Evolutionary conservation across 2,888 invertebrate species (phyloP).

Genomic region (Athripsodes cinereus): DNA sequence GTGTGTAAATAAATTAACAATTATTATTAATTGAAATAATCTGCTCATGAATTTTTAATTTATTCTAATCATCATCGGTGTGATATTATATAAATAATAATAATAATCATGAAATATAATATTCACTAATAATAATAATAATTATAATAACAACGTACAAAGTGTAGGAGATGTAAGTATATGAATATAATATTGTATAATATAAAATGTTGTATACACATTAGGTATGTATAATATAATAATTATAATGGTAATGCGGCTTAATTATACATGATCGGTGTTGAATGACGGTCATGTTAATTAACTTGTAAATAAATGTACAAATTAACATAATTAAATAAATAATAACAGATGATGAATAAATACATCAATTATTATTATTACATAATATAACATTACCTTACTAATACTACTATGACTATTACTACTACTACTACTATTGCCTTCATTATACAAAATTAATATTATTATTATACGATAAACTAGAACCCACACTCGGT

Average conservation of each 20-base stretch:
- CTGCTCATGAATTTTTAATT: not conserved
- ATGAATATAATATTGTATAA: not conserved
- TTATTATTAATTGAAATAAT: not conserved
- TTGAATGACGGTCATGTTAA: not conserved
- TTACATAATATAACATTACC: too few species aligned
- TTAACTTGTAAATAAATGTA: constrained; percentile 2
- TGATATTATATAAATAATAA: not conserved
- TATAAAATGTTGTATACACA: too few species aligned
- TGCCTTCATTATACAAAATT: too few species aligned
- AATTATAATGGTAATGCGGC: too few species aligned
- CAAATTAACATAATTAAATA: constrained; percentile 1
- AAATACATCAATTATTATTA: not conserved
- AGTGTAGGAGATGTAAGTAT: not conserved
- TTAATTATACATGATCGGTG: constrained; percentile 1
- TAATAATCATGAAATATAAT: not conserved
- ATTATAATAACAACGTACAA: not conserved
- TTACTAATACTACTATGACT: too few species aligned
- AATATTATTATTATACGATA: too few species aligned
- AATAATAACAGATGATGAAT: not conserved
- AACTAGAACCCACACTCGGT: too few species aligned
- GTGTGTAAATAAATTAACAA: not conserved
- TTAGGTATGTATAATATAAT: not conserved
- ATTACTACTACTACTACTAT: too few species aligned
- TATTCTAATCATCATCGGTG: not conserved
- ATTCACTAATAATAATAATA: not conserved